These are phyloP conservation scores for Drosophila tropicalis DNA, from an alignment of 1,140 invertebrate species.

Conservation along the genomic window DNA sequence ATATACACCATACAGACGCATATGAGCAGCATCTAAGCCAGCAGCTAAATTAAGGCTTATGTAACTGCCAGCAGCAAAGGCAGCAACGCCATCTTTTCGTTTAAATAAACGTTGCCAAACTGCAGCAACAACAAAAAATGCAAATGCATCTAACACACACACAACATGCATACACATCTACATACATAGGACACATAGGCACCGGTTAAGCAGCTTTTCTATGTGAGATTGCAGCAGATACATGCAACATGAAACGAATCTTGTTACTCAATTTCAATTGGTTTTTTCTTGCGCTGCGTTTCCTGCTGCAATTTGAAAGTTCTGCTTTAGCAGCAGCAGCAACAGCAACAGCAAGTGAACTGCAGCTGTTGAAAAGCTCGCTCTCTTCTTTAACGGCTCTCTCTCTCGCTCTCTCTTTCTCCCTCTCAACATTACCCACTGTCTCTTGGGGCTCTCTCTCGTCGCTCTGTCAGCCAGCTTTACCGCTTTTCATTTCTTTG, in stretches of 20 bases:
- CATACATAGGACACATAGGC: slow-evolving; percentile 6
- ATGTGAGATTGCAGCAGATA: slow-evolving; percentile 54
- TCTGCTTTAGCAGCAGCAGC: slow-evolving; percentile 21
- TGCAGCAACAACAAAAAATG: slow-evolving; percentile 55
- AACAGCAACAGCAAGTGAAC: slow-evolving; percentile 6
- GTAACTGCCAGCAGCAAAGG: slow-evolving; percentile 54
- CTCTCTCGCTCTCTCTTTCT: slow-evolving; percentile 17
- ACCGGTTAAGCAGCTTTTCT: slow-evolving; percentile 73
- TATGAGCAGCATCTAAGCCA: slow-evolving; percentile 54
- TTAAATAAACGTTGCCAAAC: slow-evolving; percentile 62
- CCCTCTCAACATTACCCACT: neutral
- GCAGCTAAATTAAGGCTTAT: slow-evolving; percentile 78
- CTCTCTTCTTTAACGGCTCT: slow-evolving; percentile 24
- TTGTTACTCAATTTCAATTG: slow-evolving; percentile 81
- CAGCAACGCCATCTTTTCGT: slow-evolving; percentile 55
- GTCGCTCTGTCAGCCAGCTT: slow-evolving; percentile 8
- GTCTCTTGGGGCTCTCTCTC: neutral
- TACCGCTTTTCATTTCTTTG: slow-evolving; percentile 74
- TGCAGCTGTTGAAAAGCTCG: slow-evolving; percentile 65
- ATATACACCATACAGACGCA: slow-evolving; percentile 20
- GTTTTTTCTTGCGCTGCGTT: slow-evolving; percentile 53
- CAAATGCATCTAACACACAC: slow-evolving; percentile 75
- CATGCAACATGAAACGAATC: slow-evolving; percentile 66
- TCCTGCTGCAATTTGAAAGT: slow-evolving; percentile 26
- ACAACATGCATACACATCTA: neutral